Conservation (phyloP, 2,888 invertebrate genomes). For the Encarsia formosa region DNA sequence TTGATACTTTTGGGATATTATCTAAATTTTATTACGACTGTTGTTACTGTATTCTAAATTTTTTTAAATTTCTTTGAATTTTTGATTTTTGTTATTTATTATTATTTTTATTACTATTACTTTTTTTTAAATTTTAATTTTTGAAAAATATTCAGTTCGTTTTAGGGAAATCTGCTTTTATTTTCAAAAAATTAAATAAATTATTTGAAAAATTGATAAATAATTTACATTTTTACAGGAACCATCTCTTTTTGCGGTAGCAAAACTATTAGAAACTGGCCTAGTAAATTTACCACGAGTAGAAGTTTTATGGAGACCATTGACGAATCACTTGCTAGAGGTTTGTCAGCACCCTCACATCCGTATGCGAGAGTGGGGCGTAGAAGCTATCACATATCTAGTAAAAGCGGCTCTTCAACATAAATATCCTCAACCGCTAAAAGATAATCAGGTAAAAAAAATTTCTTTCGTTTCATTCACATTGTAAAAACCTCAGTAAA, state of each 20-base stretch:
- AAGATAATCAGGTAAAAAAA: conserved; percentile 78
- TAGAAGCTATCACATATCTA: conserved; percentile 90
- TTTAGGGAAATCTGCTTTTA: no score
- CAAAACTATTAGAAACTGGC: conserved; percentile 96
- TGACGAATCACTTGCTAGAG: conserved; percentile 93
- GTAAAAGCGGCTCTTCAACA: conserved; percentile 87
- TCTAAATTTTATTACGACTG: no score
- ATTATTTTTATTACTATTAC: no score
- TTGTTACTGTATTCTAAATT: not conserved
- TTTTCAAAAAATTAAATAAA: no score
- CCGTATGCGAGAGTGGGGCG: conserved; percentile 95
- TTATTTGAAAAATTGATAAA: no score
- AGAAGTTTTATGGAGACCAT: conserved; percentile 90
- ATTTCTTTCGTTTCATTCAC: conserved; percentile 2
- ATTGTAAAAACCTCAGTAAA: no score
- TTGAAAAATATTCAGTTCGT: no score
- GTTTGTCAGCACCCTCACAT: conserved; percentile 94
- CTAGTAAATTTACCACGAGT: conserved; percentile 89
- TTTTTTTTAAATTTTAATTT: no score
- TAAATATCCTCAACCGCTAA: conserved; percentile 76
- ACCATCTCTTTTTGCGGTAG: conserved; percentile 94
- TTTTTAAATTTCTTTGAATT: no score
- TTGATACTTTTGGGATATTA: no score
- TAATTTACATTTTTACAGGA: conserved; percentile 60
- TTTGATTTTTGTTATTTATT: no score